A percentile compares a stretch with the other conserved stretches of the same genome.
Evolutionary conservation across 1,140 invertebrate species (phyloP).

Genomic region (Trinorchestia longiramus): DNA sequence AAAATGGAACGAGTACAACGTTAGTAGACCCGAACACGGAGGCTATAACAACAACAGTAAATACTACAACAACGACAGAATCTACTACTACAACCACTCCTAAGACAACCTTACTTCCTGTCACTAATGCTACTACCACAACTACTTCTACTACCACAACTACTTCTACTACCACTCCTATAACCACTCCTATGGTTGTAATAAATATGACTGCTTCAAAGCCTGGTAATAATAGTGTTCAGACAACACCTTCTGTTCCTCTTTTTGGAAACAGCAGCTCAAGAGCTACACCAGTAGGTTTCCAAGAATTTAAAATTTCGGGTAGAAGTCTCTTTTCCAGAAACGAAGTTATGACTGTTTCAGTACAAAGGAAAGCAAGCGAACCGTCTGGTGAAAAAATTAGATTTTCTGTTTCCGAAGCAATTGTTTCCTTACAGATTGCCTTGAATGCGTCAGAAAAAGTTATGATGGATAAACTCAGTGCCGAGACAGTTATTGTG

Average conservation of each 20-base stretch:
- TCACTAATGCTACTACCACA: background rate
- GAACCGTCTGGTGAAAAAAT: background rate
- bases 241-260: background rate
- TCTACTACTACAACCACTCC: background rate
- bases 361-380: background rate
- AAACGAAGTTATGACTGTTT: too few species aligned
- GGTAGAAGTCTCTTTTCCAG: background rate
- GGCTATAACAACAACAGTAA: background rate
- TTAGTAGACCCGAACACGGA: background rate
- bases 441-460: conserved; percentile 3
- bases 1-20: background rate
- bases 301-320: background rate
- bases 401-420: background rate
- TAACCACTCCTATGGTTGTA: background rate
- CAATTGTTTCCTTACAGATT: background rate
- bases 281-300: background rate
- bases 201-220: background rate
- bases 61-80: background rate
- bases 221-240: background rate
- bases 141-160: background rate
- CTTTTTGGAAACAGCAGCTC: background rate
- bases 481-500: background rate
- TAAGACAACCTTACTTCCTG: background rate
- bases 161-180: background rate
- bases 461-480: conserved; percentile 9